Evolutionary conservation across 2,888 invertebrate genomes (phyloP).

Genomic region (Galeruca laticollis): DNA sequence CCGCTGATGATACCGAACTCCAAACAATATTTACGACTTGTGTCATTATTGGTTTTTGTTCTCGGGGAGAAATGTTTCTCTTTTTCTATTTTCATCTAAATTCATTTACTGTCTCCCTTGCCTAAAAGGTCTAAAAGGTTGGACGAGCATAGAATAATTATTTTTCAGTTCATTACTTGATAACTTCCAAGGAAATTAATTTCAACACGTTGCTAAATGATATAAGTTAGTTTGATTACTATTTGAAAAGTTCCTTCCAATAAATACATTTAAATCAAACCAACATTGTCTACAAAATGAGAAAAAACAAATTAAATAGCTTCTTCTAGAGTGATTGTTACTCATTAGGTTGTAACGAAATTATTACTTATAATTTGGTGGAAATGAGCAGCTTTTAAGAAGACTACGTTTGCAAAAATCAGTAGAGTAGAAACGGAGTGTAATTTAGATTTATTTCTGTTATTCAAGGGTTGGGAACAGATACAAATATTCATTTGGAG

Average conservation of each 20-base stretch:
- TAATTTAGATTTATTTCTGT: too few relatives aligned
- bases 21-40: conserved; percentile 53
- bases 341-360: too few relatives aligned
- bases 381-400: too few relatives aligned
- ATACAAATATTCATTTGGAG: too few relatives aligned
- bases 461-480: too few relatives aligned
- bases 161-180: conserved; percentile 45
- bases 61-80: conserved; percentile 29
- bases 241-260: background rate
- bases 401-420: too few relatives aligned
- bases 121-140: conserved; percentile 31
- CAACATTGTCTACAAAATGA: too few relatives aligned
- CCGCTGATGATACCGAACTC: conserved; percentile 51
- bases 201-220: background rate
- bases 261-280: too few relatives aligned
- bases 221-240: background rate
- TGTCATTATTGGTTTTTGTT: conserved; percentile 54
- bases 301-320: too few relatives aligned
- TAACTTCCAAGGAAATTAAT: conserved; percentile 10
- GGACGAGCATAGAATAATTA: conserved; percentile 29
- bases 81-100: conserved; percentile 32
- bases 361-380: too few relatives aligned
- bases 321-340: too few relatives aligned
- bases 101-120: conserved; percentile 37
- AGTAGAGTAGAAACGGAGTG: too few relatives aligned